Percentiles rank a stretch among this genome's conserved stretches.
phyloP scores from a whole-genome alignment of 23 tunicate species.

The Trididemnum miniatum region DNA sequence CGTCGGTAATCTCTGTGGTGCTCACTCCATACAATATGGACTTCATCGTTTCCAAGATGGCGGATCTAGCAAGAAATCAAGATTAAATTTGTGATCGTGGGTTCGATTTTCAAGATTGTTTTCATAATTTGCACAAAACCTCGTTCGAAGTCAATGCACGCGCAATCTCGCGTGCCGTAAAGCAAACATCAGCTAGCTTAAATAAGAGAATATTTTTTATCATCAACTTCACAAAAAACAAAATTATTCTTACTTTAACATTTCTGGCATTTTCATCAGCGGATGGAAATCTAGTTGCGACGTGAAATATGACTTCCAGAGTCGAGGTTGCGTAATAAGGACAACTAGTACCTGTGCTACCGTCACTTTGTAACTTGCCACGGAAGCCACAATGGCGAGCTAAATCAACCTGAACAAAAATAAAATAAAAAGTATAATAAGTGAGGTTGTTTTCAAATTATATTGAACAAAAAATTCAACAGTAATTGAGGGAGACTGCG shows the following conservation, averaged over 20 bases:
- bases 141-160: no score
- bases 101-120: no score
- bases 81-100: no score
- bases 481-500: no score
- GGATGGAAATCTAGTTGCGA: conserved; percentile 85
- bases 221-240: no score
- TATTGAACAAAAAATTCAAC: no score
- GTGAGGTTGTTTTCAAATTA: no score
- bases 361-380: conserved; percentile 75
- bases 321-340: conserved; percentile 90
- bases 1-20: conserved; percentile 84
- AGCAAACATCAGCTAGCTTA: no score
- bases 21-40: conserved; percentile 97
- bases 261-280: conserved; percentile 56
- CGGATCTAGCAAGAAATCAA: conserved; percentile 50
- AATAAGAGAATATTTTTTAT: no score
- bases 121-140: no score
- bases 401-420: conserved; percentile 75
- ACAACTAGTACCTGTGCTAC: conserved; percentile 68
- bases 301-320: conserved; percentile 89
- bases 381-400: conserved; percentile 75
- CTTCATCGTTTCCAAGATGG: conserved; percentile 97
- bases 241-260: conserved; percentile 49
- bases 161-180: no score
- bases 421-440: no score